Conservation (phyloP, 1,140 invertebrate species). For the Aphaenogaster floridana region DNA sequence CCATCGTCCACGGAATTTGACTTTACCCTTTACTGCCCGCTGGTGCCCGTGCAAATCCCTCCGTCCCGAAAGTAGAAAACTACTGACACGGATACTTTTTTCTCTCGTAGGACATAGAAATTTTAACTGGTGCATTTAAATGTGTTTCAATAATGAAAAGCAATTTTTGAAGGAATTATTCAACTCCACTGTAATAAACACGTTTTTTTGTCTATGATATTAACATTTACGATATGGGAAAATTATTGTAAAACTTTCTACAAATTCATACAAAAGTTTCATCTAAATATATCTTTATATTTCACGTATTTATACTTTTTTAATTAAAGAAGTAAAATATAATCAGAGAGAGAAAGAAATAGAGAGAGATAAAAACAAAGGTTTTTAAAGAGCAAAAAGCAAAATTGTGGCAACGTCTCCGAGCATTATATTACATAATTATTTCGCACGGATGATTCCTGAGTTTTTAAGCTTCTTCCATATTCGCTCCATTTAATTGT, state of each 20-base stretch:
- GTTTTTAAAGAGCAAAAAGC: not conserved
- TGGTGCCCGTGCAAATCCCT: not conserved
- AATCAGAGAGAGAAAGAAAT: not conserved
- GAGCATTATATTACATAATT: conserved; percentile 11
- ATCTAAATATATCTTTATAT: not conserved
- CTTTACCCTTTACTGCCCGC: conserved; percentile 42
- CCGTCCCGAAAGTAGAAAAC: not conserved
- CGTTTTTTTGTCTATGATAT: not conserved
- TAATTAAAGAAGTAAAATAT: not conserved
- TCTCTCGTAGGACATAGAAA: not conserved
- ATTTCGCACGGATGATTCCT: not conserved
- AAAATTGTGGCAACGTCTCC: not conserved
- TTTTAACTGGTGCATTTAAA: not conserved
- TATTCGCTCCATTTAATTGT: not conserved
- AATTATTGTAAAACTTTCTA: not conserved
- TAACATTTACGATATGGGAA: not conserved
- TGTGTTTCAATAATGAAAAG: not conserved
- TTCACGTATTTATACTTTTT: not conserved
- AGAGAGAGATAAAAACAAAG: not conserved
- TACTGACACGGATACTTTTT: not conserved
- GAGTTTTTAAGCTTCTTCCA: conserved; percentile 24
- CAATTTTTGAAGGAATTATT: not conserved
- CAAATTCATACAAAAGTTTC: not conserved
- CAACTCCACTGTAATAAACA: not conserved
- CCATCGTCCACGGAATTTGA: conserved; percentile 51